Evolutionary conservation across 2,888 invertebrate species (phyloP).

Genomic region (Lithophane socia): DNA sequence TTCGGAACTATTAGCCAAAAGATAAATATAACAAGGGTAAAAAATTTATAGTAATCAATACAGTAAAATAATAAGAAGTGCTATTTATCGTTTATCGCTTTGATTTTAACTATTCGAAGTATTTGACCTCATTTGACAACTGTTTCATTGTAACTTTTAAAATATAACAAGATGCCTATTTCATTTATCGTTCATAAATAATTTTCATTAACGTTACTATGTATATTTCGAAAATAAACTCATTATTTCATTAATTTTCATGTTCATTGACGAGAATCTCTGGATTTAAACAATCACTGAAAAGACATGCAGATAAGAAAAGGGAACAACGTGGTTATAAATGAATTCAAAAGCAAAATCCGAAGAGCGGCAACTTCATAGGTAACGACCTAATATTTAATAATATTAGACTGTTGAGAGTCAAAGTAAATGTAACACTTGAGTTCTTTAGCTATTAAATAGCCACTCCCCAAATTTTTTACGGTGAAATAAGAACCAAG

Average conservation of each 20-base stretch:
- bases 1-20: not conserved
- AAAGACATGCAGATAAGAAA: slow-evolving; percentile 8
- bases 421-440: not conserved
- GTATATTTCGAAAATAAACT: not conserved
- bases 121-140: not conserved
- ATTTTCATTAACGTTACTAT: not conserved
- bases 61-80: not conserved
- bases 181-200: not conserved
- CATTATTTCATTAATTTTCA: slow-evolving; percentile 14
- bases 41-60: not conserved
- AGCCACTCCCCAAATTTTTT: not conserved
- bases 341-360: not conserved
- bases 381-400: slow-evolving; percentile 34
- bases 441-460: not conserved
- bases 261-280: slow-evolving; percentile 13
- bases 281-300: slow-evolving; percentile 18
- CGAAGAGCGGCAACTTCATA: slow-evolving; percentile 27
- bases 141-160: not conserved
- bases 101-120: not conserved
- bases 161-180: not conserved
- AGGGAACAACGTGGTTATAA: slow-evolving; percentile 1
- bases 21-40: not conserved
- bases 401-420: not conserved
- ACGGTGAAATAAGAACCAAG: not conserved
- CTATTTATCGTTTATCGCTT: not conserved